Conservation (phyloP, 2,797 vertebrate genomes). For the Furcifer pardalis region DNA sequence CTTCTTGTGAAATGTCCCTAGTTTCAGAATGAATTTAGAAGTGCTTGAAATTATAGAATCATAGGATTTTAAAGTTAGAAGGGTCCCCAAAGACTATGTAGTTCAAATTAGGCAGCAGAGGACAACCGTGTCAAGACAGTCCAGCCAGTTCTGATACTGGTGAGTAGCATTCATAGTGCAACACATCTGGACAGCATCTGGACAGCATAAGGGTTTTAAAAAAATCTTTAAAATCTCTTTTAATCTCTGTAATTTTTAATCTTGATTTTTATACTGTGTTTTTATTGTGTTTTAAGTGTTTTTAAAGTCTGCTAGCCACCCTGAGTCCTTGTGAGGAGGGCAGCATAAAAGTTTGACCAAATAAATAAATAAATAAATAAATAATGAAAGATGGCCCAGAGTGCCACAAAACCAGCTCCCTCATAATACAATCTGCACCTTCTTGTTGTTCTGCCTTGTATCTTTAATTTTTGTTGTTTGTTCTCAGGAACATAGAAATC, state of each 20-base stretch:
- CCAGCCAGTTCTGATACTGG: neutral
- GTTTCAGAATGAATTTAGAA: conserved; percentile 22
- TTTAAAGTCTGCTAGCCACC: too few relatives aligned
- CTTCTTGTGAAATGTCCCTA: neutral
- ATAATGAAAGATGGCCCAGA: neutral
- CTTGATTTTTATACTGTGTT: too few relatives aligned
- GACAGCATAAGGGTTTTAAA: too few relatives aligned
- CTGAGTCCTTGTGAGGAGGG: too few relatives aligned
- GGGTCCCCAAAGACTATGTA: too few relatives aligned
- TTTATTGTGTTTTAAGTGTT: too few relatives aligned
- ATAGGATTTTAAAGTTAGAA: too few relatives aligned
- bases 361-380: too few relatives aligned
- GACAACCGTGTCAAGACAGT: neutral
- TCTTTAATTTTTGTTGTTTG: neutral
- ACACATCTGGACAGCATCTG: neutral
- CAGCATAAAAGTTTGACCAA: too few relatives aligned
- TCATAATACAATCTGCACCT: neutral
- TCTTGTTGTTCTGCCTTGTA: neutral
- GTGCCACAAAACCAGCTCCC: neutral
- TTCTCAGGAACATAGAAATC: neutral
- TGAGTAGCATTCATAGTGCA: neutral
- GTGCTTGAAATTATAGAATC: neutral
- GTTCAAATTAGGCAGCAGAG: neutral
- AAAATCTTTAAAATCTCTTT: too few relatives aligned
- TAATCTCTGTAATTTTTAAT: too few relatives aligned